Base-by-base conservation (phyloP, 2,113 vertebrate species). In the Phyllopteryx taeniolatus region DNA sequence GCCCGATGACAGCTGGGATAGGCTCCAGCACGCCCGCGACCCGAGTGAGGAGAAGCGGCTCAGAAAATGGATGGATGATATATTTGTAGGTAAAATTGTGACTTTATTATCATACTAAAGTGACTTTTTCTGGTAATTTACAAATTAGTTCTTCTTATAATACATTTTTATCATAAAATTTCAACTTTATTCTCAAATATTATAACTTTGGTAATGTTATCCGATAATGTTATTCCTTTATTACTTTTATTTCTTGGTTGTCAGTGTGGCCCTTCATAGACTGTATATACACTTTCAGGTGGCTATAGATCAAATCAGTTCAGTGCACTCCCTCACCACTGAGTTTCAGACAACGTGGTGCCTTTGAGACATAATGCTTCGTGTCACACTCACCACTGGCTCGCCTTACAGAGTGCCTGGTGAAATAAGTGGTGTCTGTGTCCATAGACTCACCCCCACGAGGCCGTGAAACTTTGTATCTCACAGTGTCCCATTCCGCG, bases 381-480 rank as follows among this genome's bases (percentile, higher is more conserved):
- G 73, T 57, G 68, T 71, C 77, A 76, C 69, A 67, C 72, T 59
- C 60, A 70, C 71, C 74, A 69, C 70, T 56, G 68, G 62, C 67
- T 78, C 71, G 76, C 43, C 69, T 12, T 66, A 62, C 72, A 75
- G 71, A 61, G 77, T 80, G 70, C 17, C 74, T 43, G 74, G 64
- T 71, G 70, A 85, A 85, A 84, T 83, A 79, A 87, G 72, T 78
- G 39, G 13, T 75, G 85, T 84, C 78, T 75, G 85, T 76, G 77
- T 74, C 76, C 70, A 73, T 67, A 73, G 63, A 17, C 77, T 0
- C 44, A 83, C 79, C 82, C 83, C 70, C 67, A 53, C 67, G 76
- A 79, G 77, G 77, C 80, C 56, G 62, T 71, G 90, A 87, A 87
- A 89, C 82, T 69, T 60, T 68, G 85, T 76, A 70, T 77, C 81